Evolutionary conservation across 2,888 invertebrate species (phyloP), one percentile per base, ranked within the genome.

Genomic region (Apotomis capreana): DNA sequence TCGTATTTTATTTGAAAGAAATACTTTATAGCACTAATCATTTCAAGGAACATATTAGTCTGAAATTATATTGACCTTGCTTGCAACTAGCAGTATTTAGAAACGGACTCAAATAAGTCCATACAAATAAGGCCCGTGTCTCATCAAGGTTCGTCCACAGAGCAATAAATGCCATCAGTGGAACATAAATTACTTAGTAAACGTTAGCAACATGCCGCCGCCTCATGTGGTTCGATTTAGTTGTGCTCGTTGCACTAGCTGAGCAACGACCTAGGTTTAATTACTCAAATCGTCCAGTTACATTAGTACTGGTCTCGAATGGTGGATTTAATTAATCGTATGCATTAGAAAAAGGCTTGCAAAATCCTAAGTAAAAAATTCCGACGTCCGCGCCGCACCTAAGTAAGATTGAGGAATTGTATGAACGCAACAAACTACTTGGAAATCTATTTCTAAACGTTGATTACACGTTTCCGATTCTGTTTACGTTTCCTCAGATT

Each of bases 111-210:
- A 65, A 54, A 46, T 59, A 10, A 40, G 58, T 64, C 59, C 15
- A 40, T 40, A 9, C 15, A 51, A 67, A 67, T 54, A 62, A 68
- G 36, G 15, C 49, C 15, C 1, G 46, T 70, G 49, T 55, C 59
- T 67, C 49, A 60, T 70, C 59, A 55, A 65, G 13, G 60, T 46
- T 61, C 55, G 68, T 40, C 55, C 52, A 57, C 51, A 36, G 61
- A 59, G 63, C 57, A 68, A 68, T 59, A 49, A 68, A 59, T 58
- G 68, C 58, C 72, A 68, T 52, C 60, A 69, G 65, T 70, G 73
- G 77, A 75, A 76, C 79, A 84, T 85, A 86, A 84, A 83, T 84
- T 83, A 82, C 76, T 81, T 82, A 84, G 84, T 85, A 82, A 83
- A 82, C 80, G 79, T 83, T 80, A 80, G 81, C 81, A 78, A 82